Evolutionary conservation across 2,113 vertebrate genomes (phyloP), one percentile per base, ranked within the genome.

Genomic region (Actenoides lindsayi): DNA sequence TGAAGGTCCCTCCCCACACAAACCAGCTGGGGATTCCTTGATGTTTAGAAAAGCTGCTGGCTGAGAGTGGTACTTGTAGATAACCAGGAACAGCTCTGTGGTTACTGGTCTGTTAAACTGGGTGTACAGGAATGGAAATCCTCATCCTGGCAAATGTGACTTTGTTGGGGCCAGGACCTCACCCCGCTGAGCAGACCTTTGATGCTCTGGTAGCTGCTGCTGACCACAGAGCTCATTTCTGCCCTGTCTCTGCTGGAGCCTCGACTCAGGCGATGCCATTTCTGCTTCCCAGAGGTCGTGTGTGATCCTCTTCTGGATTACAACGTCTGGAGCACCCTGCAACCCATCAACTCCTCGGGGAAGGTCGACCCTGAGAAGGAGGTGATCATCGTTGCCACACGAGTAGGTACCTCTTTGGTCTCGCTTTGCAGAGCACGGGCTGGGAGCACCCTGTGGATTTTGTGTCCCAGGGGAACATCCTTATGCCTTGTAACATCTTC

Each of bases 281-380:
- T 71, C 11, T 86, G 21, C 27, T 77, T 54, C 71, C 63, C 74
- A 99, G 99, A 99, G 88, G 92, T 97, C 1, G 98, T 99, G 14
- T 99, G 99, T 41, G 99, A 99, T 59, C 98, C 99, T 0, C 92
- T 99, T 31, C 96, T 98, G 0, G 99, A 99, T 75, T 98, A 73
- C 65, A 99, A 99, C 0, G 97, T 99, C 3, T 99, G 99, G 99
- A 98, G 98, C 76, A 96, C 98, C 10, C 95, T 98, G 35, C 98
- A 89, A 9, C 98, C 99, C 11, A 87, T 99, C 92, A 99, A 99
- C 51, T 92, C 77, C 76, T 98, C 99, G 5, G 97, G 83, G 5
- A 86, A 70, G 3, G 12, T 97, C 1, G 67, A 82, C 5, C 96
- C 98, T 0, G 65, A 80, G 3, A 97, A 99, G 91, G 98, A 93